Evolutionary conservation across 2,888 invertebrate genomes (phyloP).

Genomic region (Xylocampa areola): DNA sequence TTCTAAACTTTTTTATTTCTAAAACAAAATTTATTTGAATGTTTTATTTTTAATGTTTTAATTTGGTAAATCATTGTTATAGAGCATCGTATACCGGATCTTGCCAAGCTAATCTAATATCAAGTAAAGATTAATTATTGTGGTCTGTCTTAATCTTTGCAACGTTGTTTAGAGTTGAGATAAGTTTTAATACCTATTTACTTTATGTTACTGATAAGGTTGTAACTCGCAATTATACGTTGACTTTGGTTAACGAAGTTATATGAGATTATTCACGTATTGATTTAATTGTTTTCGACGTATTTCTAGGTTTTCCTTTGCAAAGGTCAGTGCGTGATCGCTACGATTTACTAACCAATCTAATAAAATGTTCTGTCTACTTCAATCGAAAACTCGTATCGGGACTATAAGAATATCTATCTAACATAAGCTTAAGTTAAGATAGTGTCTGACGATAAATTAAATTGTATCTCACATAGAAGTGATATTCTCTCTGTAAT

Average conservation of each 20-base stretch:
- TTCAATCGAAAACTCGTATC: too few relatives aligned
- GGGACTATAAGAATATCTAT: neutral
- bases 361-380: too few relatives aligned
- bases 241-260: conserved; percentile 2
- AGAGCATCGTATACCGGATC: conserved; percentile 11
- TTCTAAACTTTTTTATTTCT: neutral
- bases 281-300: too few relatives aligned
- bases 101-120: conserved; percentile 29
- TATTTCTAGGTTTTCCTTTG: too few relatives aligned
- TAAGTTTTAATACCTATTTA: conserved; percentile 26
- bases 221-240: conserved; percentile 2
- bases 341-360: too few relatives aligned
- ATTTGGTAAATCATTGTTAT: neutral
- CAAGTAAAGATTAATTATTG: conserved; percentile 23
- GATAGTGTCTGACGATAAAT: conserved; percentile 4
- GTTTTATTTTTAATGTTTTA: neutral
- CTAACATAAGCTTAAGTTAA: neutral
- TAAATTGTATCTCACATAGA: too few relatives aligned
- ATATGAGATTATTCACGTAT: neutral
- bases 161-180: conserved; percentile 21
- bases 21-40: neutral
- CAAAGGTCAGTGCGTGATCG: too few relatives aligned
- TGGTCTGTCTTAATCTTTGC: conserved; percentile 35
- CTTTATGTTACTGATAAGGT: conserved; percentile 19
- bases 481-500: too few relatives aligned